Evolutionary conservation across 37 sponge, comb jelly and placozoan genomes (phyloP), one percentile per base, ranked within the genome.

Genomic region (Mnemiopsis leidyi): DNA sequence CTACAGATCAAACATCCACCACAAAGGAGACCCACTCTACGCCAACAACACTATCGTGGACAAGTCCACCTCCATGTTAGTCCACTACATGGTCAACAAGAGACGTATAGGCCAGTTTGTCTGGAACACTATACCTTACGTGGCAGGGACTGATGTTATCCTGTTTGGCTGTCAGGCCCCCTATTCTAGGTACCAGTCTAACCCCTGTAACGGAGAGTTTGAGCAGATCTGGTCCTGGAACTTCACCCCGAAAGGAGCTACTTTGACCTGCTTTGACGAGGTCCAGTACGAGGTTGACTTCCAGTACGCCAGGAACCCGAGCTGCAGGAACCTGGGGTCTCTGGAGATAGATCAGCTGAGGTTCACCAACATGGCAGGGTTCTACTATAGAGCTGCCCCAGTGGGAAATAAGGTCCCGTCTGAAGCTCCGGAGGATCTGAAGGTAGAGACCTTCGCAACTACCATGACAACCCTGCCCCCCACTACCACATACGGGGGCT

Each of bases 201-300:
- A 85, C 29, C 90, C 90, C 7, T 85, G 90, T 40, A 37, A 85
- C 2, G 90, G 90, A n/a, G 90, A 35, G 2, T n/a, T 13, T 36
- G 90, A 85, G 90, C 90, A 85, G 90, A 33, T 85, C 7, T 85
- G 90, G 90, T 23, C 90, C 30, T 85, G 90, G 90, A 20, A 85
- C 21, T 85, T 85, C 90, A 21, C 40, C 5, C 39, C 23, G 3
- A 61, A 39, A n/a, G 23, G 48, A 39, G 90, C 61, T 23, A n/a
- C 48, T 5, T 61, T 85, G 24, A 40, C 32, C 7, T 85, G 90
- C 61, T 40, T 40, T 28, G 61, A 40, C 26, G 39, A 18, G 40
- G 61, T 85, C 2, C 61, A 85, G 30, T 85, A 85, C 26, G 90
- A 85, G 29, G 36, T 85, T 23, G 61, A 40, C 90, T 85, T 40